These are phyloP conservation scores for Taenaris catops DNA, from an alignment of 2,888 invertebrate genomes.

Conservation along the genomic window DNA sequence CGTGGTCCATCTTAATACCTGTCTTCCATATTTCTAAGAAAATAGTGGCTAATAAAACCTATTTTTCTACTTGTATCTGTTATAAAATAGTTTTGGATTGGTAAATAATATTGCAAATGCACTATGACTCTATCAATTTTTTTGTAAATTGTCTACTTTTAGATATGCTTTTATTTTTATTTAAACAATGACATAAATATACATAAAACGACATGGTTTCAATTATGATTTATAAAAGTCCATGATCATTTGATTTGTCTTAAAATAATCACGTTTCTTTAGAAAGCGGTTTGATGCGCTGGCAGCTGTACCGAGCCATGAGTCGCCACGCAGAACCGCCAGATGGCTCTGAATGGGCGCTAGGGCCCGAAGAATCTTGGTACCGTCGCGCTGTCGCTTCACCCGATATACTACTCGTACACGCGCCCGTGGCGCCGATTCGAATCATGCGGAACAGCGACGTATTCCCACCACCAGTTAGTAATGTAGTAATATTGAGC, in stretches of 20 bases:
- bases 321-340: slow-evolving; percentile 50
- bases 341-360: slow-evolving; percentile 47
- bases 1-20: background rate
- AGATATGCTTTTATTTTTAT: too few relatives aligned
- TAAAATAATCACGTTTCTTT: background rate
- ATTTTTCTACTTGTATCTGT: too few relatives aligned
- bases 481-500: slow-evolving; percentile 14
- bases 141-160: background rate
- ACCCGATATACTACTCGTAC: slow-evolving; percentile 44
- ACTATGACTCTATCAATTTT: too few relatives aligned
- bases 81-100: too few relatives aligned
- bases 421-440: slow-evolving; percentile 53
- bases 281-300: slow-evolving; percentile 66
- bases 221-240: too few relatives aligned
- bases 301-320: slow-evolving; percentile 60
- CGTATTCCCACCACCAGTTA: slow-evolving; percentile 43
- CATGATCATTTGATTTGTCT: background rate
- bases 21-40: background rate
- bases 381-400: slow-evolving; percentile 52
- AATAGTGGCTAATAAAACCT: too few relatives aligned
- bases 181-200: too few relatives aligned
- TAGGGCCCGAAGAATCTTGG: slow-evolving; percentile 53
- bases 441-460: slow-evolving; percentile 44
- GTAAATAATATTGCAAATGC: too few relatives aligned
- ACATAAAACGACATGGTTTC: too few relatives aligned